phyloP scores from a whole-genome alignment of 2,113 vertebrate species.

The Isichthys henryi region DNA sequence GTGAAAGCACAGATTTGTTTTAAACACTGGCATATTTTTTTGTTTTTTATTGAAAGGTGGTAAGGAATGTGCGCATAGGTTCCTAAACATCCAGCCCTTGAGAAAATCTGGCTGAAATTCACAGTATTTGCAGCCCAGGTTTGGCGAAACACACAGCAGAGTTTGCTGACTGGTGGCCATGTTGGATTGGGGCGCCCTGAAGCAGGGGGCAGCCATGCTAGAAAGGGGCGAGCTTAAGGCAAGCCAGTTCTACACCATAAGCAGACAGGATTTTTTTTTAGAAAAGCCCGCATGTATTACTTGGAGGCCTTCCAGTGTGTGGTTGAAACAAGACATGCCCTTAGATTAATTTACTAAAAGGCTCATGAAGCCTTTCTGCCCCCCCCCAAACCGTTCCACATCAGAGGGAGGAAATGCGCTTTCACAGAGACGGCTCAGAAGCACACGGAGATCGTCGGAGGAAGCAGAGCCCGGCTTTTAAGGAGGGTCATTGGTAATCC shows the following conservation, averaged over 20 bases:
- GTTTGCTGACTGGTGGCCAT: not conserved
- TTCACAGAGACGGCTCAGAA: not conserved
- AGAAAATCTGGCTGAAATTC: not conserved
- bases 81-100: not conserved
- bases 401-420: not conserved
- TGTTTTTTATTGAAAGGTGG: too few relatives aligned
- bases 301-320: not conserved
- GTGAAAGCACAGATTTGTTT: not conserved
- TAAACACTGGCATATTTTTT: not conserved
- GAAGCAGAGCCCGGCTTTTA: not conserved
- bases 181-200: not conserved
- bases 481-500: conserved; percentile 24
- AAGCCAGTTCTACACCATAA: not conserved
- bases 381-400: not conserved
- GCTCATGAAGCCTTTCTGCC: not conserved
- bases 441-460: not conserved
- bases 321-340: conserved; percentile 7
- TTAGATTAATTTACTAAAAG: conserved; percentile 2
- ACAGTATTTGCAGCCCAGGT: not conserved
- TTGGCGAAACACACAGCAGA: not conserved
- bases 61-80: not conserved
- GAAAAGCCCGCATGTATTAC: not conserved
- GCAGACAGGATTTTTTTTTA: not conserved
- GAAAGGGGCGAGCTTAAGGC: not conserved
- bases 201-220: not conserved